phyloP scores from a whole-genome alignment of 2,113 vertebrate species.

The Gorsachius goisagi region DNA sequence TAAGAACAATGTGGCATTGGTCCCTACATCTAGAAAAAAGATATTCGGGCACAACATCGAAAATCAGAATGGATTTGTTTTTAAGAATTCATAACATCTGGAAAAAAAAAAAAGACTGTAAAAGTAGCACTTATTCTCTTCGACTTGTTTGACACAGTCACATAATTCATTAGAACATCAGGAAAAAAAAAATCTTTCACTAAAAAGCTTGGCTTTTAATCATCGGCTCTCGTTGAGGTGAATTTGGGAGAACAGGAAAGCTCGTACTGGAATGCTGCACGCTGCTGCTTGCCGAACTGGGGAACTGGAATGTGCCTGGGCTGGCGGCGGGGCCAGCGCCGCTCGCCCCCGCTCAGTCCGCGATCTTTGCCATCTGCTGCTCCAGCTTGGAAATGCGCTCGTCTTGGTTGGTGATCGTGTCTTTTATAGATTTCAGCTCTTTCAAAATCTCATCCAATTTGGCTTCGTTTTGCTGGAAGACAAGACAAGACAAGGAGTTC shows the following conservation, averaged over 20 bases:
- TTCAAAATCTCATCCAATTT: constrained; percentile 95
- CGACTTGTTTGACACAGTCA: constrained; percentile 69
- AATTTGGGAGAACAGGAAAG: constrained; percentile 75
- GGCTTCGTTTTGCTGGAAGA: constrained; percentile 85
- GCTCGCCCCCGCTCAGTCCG: constrained; percentile 77
- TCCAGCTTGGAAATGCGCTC: constrained; percentile 95
- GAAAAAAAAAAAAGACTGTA: neutral
- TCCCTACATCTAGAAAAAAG: constrained; percentile 69
- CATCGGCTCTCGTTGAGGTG: constrained; percentile 53
- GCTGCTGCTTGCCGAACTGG: constrained; percentile 69
- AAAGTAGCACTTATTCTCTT: constrained; percentile 71
- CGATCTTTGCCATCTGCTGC: constrained; percentile 91
- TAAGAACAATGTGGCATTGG: constrained; percentile 75
- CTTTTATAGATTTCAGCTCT: constrained; percentile 94
- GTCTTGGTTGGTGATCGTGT: constrained; percentile 91
- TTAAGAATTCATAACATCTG: constrained; percentile 54
- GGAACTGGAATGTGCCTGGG: constrained; percentile 70
- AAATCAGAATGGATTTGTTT: constrained; percentile 42
- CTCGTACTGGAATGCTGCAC: constrained; percentile 83
- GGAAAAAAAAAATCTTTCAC: constrained; percentile 55
- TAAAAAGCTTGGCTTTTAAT: constrained; percentile 77
- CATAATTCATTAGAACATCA: constrained; percentile 75
- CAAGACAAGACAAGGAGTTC: accelerated
- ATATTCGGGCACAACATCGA: constrained; percentile 58
- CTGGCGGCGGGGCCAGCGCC: constrained; percentile 71